Evolutionary conservation across 2,797 vertebrate species (phyloP), one percentile per base, ranked within the genome.

Genomic region (Avahi laniger): DNA sequence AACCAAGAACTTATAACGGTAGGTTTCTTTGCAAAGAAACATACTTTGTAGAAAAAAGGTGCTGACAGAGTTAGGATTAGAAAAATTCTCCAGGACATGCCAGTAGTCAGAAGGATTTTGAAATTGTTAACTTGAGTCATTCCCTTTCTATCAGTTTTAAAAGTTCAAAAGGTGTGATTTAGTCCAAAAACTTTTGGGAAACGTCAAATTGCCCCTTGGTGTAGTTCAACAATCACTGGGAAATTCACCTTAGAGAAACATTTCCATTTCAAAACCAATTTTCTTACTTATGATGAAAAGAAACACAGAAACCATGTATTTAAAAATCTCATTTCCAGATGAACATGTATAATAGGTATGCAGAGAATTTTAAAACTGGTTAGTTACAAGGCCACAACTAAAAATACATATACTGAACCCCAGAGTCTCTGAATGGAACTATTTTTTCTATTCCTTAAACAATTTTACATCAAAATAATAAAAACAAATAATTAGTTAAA

Each of bases 301-400:
- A 83, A 93, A 96, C 26, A 52, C 30, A 78, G 28, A 94, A 67
- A 72, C 91, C 20, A 82, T 76, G 14, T 88, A 93, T 93, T 96
- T 92, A 67, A 94, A 96, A 86, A 76, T 94, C 35, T 85, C 61
- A 87, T 90, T 95, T 97, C 95, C 78, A 96, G 76, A 89, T 48
- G 20, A 81, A 30, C 38, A 69, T 41, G 2, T 28, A 26, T 59
- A 59, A 59, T 12, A 94, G 63, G 81, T 87, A 92, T 35, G 18
- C 35, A 95, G 54, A 76, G n/a, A 92, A 91, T 79, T 85, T 78
- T 75, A 91, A 96, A 94, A 79, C 73, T 43, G 5, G 50, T 78
- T 89, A 90, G 48, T 90, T 79, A 61, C 0, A 88, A 24, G 11
- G 24, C 26, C 13, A 93, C 4, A 52, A 30, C 26, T 79, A 86